Evolutionary conservation across 1,140 invertebrate species (phyloP), one percentile per base, ranked within the genome.

Genomic region (Chionoecetes opilio): DNA sequence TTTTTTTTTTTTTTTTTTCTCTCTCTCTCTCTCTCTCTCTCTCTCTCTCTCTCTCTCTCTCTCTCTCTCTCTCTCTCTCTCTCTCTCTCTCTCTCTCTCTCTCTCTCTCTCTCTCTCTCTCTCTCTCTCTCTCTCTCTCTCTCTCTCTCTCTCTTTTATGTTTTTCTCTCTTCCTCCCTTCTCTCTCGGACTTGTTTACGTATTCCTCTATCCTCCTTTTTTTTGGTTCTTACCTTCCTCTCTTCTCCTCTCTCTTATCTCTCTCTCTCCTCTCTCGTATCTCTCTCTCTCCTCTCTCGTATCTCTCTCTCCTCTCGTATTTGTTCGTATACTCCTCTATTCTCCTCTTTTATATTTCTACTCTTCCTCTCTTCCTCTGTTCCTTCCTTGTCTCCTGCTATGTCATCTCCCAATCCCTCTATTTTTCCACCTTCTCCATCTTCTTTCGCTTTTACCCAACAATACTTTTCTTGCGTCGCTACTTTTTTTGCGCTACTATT

Each of bases 131-230:
- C 9, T 17, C 11, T 17, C 21, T 53, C 46, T 53, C 8, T 53
- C 8, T 53, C 46, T 53, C 46, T 6, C 21, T 17, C 21, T 21
- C 35, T 63, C 26, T 21, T 82, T 34, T 82, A 29, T 37, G 1
- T 75, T 26, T n/a, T 31, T 92, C 53, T 34, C 86, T 88, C 86
- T 88, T 9, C 29, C 90, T 31, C 90, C 75, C 90, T 91, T 82
- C 41, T 91, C 90, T 32, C 89, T 53, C 17, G 9, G 9, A n/a
- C n/a, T n/a, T n/a, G n/a, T n/a, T n/a, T n/a, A n/a, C n/a, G n/a
- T n/a, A n/a, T n/a, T n/a, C n/a, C n/a, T n/a, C n/a, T n/a, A n/a
- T 46, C 41, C 14, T 14, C 14, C 41, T 46, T 14, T 46, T 14
- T 8, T 46, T 8, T 14, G 5, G 41, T 14, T 8, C 14, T 46